Evolutionary conservation across 2,797 vertebrate genomes (phyloP), one percentile per base, ranked within the genome.

Genomic region (Coregonus ussuriensis): DNA sequence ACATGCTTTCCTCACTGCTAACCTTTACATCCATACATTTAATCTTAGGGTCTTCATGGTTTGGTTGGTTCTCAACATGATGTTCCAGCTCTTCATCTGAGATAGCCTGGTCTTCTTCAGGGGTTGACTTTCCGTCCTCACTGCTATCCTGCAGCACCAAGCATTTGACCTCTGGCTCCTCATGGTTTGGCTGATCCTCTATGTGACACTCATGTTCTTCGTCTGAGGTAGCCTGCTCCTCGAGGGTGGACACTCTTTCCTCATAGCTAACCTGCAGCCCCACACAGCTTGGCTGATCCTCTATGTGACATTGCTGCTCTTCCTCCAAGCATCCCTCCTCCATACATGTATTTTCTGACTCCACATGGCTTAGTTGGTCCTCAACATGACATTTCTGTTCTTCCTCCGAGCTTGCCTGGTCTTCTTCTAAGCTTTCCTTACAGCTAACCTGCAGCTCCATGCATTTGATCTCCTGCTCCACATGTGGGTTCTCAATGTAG

Each of bases 41-140:
- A 63, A 29, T 9, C 21, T 63, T 9, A 47, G 41, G 41, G 9
- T 47, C 21, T 62, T 62, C n/a, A 52, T 63, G 4, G 69, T 21
- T 21, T n/a, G 9, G 6, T 7, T 63, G 3, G 59, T 84, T 16
- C 7, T 51, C 9, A 13, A 35, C 15, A 5, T 82, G 63, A 31
- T 70, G 71, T 41, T 70, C 51, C n/a, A 73, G 65, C 16, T 79
- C 71, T 29, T 79, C 80, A 25, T 74, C 67, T 14, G 54, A 16
- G 3, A 74, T 76, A 16, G 81, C 81, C 25, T 63, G 59, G 59
- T 63, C 59, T 2, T 62, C 59, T 25, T 62, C 25, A 62, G 59
- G 59, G 15, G 59, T 21, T 6, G n/a, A 62, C 21, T 16, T 25
- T 9, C 87, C 82, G 74, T 85, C 75, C 0, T 88, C 74, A 14